Conservation (phyloP, 2,797 vertebrate species). For the Pangasius sanitwongsei region DNA sequence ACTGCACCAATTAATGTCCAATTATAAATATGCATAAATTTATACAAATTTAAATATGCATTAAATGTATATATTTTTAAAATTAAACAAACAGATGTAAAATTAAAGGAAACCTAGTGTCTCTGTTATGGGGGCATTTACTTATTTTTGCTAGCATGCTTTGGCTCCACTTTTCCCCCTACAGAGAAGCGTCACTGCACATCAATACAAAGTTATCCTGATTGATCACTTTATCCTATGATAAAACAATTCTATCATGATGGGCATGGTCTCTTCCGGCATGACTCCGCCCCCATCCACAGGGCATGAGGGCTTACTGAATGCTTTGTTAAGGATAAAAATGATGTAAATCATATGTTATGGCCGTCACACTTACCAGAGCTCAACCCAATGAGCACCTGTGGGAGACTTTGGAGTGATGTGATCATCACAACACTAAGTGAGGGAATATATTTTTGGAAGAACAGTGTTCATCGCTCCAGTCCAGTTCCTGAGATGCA, state of each 20-base stretch:
- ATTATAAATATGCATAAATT: background rate
- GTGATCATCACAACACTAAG: too few species aligned
- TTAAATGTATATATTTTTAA: background rate
- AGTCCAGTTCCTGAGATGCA: background rate
- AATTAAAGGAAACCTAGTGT: background rate
- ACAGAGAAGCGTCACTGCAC: background rate
- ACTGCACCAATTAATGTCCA: background rate
- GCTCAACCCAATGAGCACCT: background rate
- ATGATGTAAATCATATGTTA: background rate
- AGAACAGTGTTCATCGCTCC: background rate
- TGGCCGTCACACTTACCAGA: background rate
- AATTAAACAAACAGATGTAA: background rate
- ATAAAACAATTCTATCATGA: background rate
- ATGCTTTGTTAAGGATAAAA: background rate
- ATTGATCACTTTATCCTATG: background rate
- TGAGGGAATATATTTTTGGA: background rate
- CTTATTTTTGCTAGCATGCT: background rate
- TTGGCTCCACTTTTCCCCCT: background rate
- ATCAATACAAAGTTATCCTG: background rate
- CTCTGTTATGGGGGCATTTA: background rate
- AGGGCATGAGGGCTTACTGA: background rate
- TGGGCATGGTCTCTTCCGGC: background rate
- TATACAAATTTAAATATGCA: too few species aligned
- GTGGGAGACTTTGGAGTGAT: background rate
- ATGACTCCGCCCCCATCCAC: background rate